These are phyloP conservation scores for Ferdinandea cuprea DNA, from an alignment of 2,888 invertebrate genomes.

Conservation along the genomic window DNA sequence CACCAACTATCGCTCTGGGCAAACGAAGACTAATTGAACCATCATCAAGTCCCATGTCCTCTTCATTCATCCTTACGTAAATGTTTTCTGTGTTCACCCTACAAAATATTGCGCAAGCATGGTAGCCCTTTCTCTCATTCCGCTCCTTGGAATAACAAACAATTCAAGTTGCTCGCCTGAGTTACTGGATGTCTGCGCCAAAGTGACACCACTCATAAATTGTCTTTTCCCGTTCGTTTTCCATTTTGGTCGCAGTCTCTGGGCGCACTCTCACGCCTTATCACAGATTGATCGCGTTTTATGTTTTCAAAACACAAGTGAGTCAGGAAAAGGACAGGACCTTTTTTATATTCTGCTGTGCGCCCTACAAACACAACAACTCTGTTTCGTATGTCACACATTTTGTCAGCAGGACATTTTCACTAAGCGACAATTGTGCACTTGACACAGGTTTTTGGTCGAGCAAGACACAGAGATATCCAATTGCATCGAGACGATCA, in stretches of 20 bases:
- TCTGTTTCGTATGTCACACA: conserved; percentile 54
- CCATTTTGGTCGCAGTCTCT: conserved; percentile 45
- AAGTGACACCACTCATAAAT: conserved; percentile 73
- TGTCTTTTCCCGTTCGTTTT: conserved; percentile 22
- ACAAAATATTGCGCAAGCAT: conserved; percentile 16
- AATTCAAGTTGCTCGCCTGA: conserved; percentile 55
- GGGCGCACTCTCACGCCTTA: conserved; percentile 12
- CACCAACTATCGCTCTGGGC: conserved; percentile 30
- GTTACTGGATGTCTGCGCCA: conserved; percentile 57
- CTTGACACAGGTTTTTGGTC: conserved; percentile 50
- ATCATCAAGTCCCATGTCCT: conserved; percentile 46
- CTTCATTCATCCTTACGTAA: background rate
- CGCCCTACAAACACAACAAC: conserved; percentile 1
- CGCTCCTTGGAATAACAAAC: conserved; percentile 33
- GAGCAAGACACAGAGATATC: conserved; percentile 33
- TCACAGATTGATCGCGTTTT: conserved; percentile 64
- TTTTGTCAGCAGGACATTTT: conserved; percentile 68
- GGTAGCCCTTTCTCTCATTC: background rate
- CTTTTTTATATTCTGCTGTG: conserved; percentile 10
- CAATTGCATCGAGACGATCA: conserved; percentile 57
- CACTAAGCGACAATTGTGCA: conserved; percentile 52
- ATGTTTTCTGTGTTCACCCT: conserved; percentile 7
- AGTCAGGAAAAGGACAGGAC: conserved; percentile 7
- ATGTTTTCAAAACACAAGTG: conserved; percentile 67
- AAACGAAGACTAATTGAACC: conserved; percentile 68